Evolutionary conservation across 2,113 vertebrate species (phyloP), one percentile per base, ranked within the genome.

Genomic region (Melospiza melodia): DNA sequence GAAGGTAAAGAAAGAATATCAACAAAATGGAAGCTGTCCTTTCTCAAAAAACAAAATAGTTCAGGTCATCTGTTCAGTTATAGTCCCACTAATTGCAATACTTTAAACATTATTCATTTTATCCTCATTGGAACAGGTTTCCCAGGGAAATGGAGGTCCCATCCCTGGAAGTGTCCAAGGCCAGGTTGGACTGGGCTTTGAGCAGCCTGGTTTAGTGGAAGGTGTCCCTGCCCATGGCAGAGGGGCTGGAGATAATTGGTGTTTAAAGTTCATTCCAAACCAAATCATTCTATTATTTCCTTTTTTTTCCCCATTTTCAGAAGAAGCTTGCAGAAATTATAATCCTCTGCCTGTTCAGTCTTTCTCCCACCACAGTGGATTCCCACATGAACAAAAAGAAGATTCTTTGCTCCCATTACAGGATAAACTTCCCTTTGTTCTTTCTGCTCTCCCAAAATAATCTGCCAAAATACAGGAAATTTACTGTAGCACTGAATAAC

Each of bases 181-280:
- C 17, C 30, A 37, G 31, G 31, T 6, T 43, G 72, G 18, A 62
- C 1, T 24, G 30, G 63, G 41, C 17, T 69, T n/a, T 22, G 30
- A 48, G 17, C 6, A 76, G 12, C 17, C n/a, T 54, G 17, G 8
- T 41, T 21, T 48, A 49, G 63, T 48, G n/a, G 55, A 48, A 69
- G 21, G 20, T 22, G 14, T 43, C 21, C 41, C 25, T 55, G 41
- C 4, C 54, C 62, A 19, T 9, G 48, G 16, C 35, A 62, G n/a
- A 1, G 10, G 19, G 8, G 24, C 11, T 62, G 30, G n/a, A 75
- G 30, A 27, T 18, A 48, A 54, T 15, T 0, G 1, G 6, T 43
- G 22, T 37, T 55, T 31, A 62, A 37, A 17, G 12, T 37, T 18
- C 18, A 48, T 57, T 77, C 18, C 55, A 55, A 49, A 5, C 9